Base-by-base conservation (phyloP, 2,113 vertebrate genomes). In the Odobenus rosmarus region DNA sequence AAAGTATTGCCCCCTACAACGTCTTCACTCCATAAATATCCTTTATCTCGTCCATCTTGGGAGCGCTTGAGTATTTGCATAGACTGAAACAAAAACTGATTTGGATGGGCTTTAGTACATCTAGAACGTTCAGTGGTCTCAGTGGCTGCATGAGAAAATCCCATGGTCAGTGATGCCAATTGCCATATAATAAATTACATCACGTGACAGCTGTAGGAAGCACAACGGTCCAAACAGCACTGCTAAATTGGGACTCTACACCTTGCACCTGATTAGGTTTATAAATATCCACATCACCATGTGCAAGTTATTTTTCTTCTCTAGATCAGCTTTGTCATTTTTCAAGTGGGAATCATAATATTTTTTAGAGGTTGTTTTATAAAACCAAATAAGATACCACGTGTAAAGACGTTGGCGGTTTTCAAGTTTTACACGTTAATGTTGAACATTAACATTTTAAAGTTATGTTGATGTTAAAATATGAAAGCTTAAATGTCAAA, bases 171-270 rank as follows among this genome's bases (percentile, higher is more conserved):
- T 23, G 21, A 42, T 18, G 26, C 36, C 85, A 53, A 23, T 23
- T 46, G 36, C 8, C n/a, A 24, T 51, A 6, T 0, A 6, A 4
- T 64, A 42, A 42, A 36, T 82, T 39, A 55, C 21, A 10, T 2
- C 8, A 0, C 10, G 33, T 55, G 15, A 33, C 18, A n/a, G 13
- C 5, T 1, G 4, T 26, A 15, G 51, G 71, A 89, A 57, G 5
- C n/a, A 76, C 24, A 61, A 8, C 15, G 33, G 3, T 36, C 53
- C 36, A 28, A 53, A 33, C 3, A 59, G 18, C 59, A 24, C 13
- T 59, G 46, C 4, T 26, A 62, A 46, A 36, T 21, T 24, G 3
- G 33, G 39, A 53, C 5, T 67, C 51, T 28, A 19, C 1, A 31
- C 36, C 59, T 31, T 31, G 71, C 24, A 4, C 16, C 7, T 31